Conservation (phyloP, 2,888 invertebrate species). For the Abrostola triplasia region DNA sequence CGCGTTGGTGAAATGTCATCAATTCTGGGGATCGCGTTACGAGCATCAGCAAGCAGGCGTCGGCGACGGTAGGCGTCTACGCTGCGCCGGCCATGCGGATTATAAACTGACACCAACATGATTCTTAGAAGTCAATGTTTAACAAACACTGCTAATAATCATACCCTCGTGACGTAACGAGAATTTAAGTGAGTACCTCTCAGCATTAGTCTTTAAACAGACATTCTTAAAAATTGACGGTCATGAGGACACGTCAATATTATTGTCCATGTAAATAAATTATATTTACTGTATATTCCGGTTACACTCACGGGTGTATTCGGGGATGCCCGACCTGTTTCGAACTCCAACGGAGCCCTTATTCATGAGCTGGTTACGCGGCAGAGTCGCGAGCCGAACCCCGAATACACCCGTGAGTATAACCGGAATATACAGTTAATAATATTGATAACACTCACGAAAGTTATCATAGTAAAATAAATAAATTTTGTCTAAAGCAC, state of each 20-base stretch:
- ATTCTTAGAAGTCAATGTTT: slow-evolving; percentile 74
- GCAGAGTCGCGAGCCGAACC: too few relatives aligned
- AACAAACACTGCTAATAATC: slow-evolving; percentile 64
- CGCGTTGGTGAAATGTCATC: slow-evolving; percentile 5
- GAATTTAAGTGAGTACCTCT: slow-evolving; percentile 4
- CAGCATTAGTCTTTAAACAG: slow-evolving; percentile 13
- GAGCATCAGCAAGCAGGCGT: not conserved
- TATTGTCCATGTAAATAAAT: too few relatives aligned
- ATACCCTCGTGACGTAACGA: slow-evolving; percentile 8
- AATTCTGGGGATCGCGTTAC: slow-evolving; percentile 44
- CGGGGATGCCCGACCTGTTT: too few relatives aligned
- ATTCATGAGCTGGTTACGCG: too few relatives aligned
- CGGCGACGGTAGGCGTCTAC: slow-evolving; percentile 6
- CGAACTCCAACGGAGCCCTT: too few relatives aligned
- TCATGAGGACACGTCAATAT: not conserved
- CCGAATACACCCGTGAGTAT: too few relatives aligned
- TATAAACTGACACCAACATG: slow-evolving; percentile 56
- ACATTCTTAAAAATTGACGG: not conserved
- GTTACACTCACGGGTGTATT: too few relatives aligned
- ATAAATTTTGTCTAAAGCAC: too few relatives aligned
- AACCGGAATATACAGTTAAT: too few relatives aligned
- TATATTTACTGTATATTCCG: too few relatives aligned
- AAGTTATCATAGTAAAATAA: too few relatives aligned
- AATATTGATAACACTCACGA: too few relatives aligned
- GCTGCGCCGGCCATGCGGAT: slow-evolving; percentile 13